These are phyloP conservation scores for Zapornia atra DNA, from an alignment of 2,113 vertebrate genomes.

Conservation along the genomic window DNA sequence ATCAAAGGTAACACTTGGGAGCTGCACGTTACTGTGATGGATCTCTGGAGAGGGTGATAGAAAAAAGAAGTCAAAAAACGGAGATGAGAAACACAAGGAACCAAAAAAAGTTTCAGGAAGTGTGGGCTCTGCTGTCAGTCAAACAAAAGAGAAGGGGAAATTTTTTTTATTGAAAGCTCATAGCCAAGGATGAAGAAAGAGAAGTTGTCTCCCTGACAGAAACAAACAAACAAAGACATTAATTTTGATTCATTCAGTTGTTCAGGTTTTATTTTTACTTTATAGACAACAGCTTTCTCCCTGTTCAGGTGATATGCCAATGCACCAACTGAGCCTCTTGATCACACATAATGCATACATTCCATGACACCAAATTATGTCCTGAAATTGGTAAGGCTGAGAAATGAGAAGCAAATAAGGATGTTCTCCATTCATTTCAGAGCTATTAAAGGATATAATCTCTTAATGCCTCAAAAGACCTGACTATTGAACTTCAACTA, in stretches of 20 bases:
- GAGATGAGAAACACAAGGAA: not conserved
- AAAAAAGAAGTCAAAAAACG: slow-evolving; percentile 21
- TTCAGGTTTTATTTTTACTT: not conserved
- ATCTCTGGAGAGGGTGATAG: slow-evolving; percentile 28
- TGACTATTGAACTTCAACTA: not conserved
- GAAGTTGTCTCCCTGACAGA: not conserved
- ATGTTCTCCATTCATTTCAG: slow-evolving; percentile 24
- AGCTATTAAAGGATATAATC: slow-evolving; percentile 26
- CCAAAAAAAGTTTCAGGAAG: not conserved
- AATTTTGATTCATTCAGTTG: not conserved
- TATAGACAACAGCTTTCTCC: not conserved
- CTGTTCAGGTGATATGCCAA: not conserved
- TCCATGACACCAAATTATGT: not conserved
- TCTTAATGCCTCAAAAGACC: slow-evolving; percentile 18
- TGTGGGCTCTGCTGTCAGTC: slow-evolving; percentile 26
- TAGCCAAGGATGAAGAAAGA: not conserved
- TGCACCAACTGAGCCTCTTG: not conserved
- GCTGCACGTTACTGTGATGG: not conserved
- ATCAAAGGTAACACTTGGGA: slow-evolving; percentile 42
- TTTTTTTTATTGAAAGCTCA: slow-evolving; percentile 20
- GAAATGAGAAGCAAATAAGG: slow-evolving; percentile 2
- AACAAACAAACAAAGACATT: not conserved
- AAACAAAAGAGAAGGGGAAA: slow-evolving; percentile 26
- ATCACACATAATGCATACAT: not conserved
- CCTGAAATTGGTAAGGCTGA: not conserved